A percentile compares a stretch with the other conserved stretches of the same genome.
Evolutionary conservation across 1,140 invertebrate species (phyloP).

Genomic region (Branchinecta lindahli): DNA sequence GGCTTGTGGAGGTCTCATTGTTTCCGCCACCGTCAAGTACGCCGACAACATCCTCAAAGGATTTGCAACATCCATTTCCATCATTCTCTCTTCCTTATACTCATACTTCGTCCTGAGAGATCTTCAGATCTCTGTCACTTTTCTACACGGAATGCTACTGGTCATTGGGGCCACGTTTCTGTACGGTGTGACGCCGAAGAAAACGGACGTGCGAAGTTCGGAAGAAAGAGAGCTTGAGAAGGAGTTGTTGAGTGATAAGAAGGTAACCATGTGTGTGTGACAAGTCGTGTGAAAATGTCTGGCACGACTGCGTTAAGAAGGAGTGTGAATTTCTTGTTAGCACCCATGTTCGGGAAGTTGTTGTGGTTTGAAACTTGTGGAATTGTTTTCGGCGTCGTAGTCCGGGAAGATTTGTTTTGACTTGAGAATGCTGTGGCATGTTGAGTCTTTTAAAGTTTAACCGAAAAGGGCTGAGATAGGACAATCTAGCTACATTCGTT

Average conservation of each 20-base stretch:
- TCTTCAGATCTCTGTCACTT: constrained; percentile 34
- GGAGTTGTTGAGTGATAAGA: background rate
- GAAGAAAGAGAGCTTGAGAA: background rate
- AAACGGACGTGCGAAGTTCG: background rate
- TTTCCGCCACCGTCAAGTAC: constrained; percentile 41
- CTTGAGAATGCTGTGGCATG: too few species aligned
- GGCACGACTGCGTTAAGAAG: too few species aligned
- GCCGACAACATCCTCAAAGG: constrained; percentile 42
- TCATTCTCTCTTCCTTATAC: constrained; percentile 41
- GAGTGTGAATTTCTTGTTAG: too few species aligned
- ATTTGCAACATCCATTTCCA: constrained; percentile 40
- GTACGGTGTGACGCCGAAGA: constrained; percentile 26
- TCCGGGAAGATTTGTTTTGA: too few species aligned
- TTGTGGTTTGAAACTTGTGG: too few species aligned
- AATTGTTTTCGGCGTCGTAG: too few species aligned
- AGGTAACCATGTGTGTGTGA: background rate
- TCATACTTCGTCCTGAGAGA: constrained; percentile 41
- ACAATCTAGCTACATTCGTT: too few species aligned
- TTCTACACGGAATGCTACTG: constrained; percentile 35
- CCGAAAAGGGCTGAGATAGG: too few species aligned
- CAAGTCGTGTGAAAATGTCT: too few species aligned
- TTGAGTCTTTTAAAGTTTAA: too few species aligned
- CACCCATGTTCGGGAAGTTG: too few species aligned
- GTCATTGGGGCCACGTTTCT: constrained; percentile 39
- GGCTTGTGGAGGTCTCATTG: constrained; percentile 27